A percentile compares a stretch with the other conserved stretches of the same genome.
Evolutionary conservation across 2,113 vertebrate genomes (phyloP).

Genomic region (Lamprologus ornatipinnis): DNA sequence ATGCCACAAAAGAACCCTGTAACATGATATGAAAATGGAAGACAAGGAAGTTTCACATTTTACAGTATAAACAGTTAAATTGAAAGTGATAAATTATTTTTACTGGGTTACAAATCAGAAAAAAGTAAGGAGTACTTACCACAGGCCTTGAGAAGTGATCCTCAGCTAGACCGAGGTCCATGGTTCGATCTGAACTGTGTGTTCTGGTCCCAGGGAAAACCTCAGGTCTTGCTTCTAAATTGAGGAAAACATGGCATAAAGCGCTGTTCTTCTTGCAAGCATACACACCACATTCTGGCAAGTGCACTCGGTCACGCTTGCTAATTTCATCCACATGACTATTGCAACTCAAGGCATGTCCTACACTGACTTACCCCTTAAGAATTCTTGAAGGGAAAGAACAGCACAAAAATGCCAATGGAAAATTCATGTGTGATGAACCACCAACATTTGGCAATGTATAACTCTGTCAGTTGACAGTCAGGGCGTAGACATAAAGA

Average conservation of each 20-base stretch:
- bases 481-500: background rate
- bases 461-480: constrained; percentile 7
- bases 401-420: background rate
- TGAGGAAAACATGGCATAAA: background rate
- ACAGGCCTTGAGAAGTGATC: constrained; percentile 91
- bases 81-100: background rate
- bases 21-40: background rate
- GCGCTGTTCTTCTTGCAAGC: background rate
- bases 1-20: constrained; percentile 86
- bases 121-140: constrained; percentile 62
- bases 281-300: background rate
- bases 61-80: background rate
- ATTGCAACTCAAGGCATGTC: background rate
- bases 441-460: constrained; percentile 9
- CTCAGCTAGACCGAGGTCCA: constrained; percentile 89
- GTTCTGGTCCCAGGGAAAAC: constrained; percentile 63
- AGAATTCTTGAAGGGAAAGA: background rate
- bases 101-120: background rate
- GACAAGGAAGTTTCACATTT: background rate
- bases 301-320: background rate
- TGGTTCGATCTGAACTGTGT: constrained; percentile 69
- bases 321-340: constrained; percentile 1
- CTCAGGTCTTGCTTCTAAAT: constrained; percentile 70
- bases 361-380: background rate
- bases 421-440: background rate